Base-by-base conservation (phyloP, 2,888 invertebrate species). In the Eupithecia subfuscata region DNA sequence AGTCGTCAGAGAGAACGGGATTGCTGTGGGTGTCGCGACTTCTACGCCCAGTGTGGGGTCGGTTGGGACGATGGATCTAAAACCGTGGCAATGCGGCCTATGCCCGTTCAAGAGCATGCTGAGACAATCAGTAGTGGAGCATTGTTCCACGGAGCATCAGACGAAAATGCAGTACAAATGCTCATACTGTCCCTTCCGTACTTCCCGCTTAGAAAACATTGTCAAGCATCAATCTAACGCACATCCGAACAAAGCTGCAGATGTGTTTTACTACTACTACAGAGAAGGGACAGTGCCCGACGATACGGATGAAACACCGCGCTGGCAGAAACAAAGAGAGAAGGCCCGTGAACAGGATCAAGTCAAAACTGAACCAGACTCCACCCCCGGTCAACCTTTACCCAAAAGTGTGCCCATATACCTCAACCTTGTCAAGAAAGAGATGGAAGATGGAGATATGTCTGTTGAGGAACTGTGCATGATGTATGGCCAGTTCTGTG, bases 131-230 rank as follows among this genome's bases (percentile, higher is more conserved):
- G 96, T 97, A 48, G 90, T 93, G 0, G 91, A 92, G 0, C 97
- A 97, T 84, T 96, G 96, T 48, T 85, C 89, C 0, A 91, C 90
- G 48, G 84, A 88, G 11, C 98, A 98, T 84, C 94, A 95, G 45
- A 95, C 97, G 2, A 96, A 96, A 76, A 95, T 95, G 83, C 97
- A 97, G 80, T 97, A 95, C 87, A 96, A 96, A 82, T 98, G 98
- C 84, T 95, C 95, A 0, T 92, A 96, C 78, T 98, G 98, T 81
- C 86, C 93, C 0, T 97, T 96, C 82, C 83, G 92, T 22, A 90
- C 92, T 0, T 93, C 96, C 0, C 95, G 95, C 2, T 90, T 95
- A 40, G 93, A 95, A 11, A 95, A 95, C 43, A 95, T 97, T 64
- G 92, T 94, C 30, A 95, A 95, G 63, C 97, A 97, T 85, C 95